Base-by-base conservation (phyloP, 37 sponge, comb jelly and placozoan genomes). In the Amphimedon queenslandica region DNA sequence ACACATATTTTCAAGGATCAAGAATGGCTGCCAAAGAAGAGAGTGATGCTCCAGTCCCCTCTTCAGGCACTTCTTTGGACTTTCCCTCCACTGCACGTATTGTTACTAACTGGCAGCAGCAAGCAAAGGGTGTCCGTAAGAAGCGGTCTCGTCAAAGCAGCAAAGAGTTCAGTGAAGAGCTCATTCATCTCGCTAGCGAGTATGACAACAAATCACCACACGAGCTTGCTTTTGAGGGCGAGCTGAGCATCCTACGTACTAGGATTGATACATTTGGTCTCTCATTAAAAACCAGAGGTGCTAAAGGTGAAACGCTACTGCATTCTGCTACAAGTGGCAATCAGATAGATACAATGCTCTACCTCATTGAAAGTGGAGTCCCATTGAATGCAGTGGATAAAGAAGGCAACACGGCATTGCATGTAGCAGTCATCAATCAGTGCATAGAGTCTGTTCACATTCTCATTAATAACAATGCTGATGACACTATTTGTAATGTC, bases 341-440 rank as follows among this genome's bases (percentile, higher is more conserved):
- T 66, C 84, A 88, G 41, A 27, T 63, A n/a, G 79, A 61, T 28
- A 69, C 75, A 6, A 88, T 84, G 57, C 42, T 77, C 30, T 88
- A 75, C 58, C 82, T 92, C 40, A 70, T 92, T 24, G 77, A 84
- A 34, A 81, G 76, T 43, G 89, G 89, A 10, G 58, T 73, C 27
- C 36, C 77, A 20, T 25, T 87, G 27, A 72, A 84, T 66, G 81
- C 81, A 39, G 47, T 37, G 39, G 87, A 92, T 42, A 71, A 80
- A 8, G 47, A 86, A 27, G 93, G 93, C 3, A 76, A 88, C 74
- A 96, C 94, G 28, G 87, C 96, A 4, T 63, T 96, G 23, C 96
- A 89, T 60, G 35, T 86, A 51, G 90, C 96, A 33, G 78, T 73
- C 28, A 20, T 27, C 0, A 57, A 84, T 30, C 67, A 65, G 1